Evolutionary conservation across 1,140 invertebrate genomes (phyloP).

Genomic region (Rhagoletis zephyria): DNA sequence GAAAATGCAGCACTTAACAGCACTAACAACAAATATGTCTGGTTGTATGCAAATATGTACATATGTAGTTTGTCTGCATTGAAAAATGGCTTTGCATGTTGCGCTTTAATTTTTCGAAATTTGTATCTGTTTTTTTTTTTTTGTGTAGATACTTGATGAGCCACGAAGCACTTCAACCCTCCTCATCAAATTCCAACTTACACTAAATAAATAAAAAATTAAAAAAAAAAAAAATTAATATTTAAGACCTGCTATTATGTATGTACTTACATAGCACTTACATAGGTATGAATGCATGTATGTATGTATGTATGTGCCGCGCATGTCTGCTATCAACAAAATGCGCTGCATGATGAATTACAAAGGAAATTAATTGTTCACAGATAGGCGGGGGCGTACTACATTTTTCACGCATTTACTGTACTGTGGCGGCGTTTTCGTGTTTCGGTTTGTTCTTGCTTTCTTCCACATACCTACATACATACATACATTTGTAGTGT

Average conservation of each 20-base stretch:
- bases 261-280: no score
- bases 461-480: background rate
- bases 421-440: background rate
- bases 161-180: no score
- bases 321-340: conserved; percentile 26
- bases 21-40: background rate
- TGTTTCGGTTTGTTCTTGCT: no score
- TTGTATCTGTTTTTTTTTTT: background rate
- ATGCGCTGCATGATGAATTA: conserved; percentile 39
- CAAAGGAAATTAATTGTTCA: conserved; percentile 49
- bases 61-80: background rate
- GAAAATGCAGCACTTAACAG: background rate
- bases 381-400: background rate
- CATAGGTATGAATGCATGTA: background rate
- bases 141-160: no score
- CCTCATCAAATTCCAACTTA: no score
- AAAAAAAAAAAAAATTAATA: no score
- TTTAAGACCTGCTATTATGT: no score
- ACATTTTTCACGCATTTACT: background rate
- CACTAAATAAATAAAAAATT: no score
- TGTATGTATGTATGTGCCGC: background rate
- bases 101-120: conserved; percentile 7
- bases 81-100: conserved; percentile 53
- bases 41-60: no score
- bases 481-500: background rate